Evolutionary conservation across 1,140 invertebrate genomes (phyloP).

Genomic region (Lucilia cuprina): DNA sequence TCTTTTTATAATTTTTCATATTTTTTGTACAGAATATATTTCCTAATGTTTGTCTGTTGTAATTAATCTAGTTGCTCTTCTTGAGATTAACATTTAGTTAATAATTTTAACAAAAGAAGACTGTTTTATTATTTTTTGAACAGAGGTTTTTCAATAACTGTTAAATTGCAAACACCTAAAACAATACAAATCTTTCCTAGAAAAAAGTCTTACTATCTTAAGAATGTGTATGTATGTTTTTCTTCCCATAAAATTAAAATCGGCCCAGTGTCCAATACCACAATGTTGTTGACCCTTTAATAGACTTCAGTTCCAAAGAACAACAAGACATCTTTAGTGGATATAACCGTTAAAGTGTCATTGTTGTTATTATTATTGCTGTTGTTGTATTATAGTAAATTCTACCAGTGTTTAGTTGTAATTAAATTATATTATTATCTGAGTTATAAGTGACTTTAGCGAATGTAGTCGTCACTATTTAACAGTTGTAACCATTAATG

Average conservation of each 20-base stretch:
- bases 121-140: too few species aligned
- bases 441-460: not conserved
- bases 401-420: not conserved
- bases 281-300: not conserved
- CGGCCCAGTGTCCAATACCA: not conserved
- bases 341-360: not conserved
- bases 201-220: too few species aligned
- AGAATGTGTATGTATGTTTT: too few species aligned
- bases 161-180: too few species aligned
- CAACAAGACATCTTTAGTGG: not conserved
- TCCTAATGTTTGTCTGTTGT: too few species aligned
- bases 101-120: too few species aligned
- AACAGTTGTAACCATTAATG: slow-evolving; percentile 22
- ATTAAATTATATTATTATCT: not conserved
- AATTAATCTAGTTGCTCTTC: too few species aligned
- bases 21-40: too few species aligned
- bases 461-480: not conserved
- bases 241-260: not conserved
- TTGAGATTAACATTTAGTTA: too few species aligned
- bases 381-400: not conserved
- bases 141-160: too few species aligned
- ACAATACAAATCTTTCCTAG: too few species aligned
- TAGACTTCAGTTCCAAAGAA: not conserved
- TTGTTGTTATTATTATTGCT: not conserved
- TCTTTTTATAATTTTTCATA: too few species aligned